Evolutionary conservation across 2,888 invertebrate species (phyloP), one percentile per base, ranked within the genome.

Genomic region (Yponomeuta sedellus): DNA sequence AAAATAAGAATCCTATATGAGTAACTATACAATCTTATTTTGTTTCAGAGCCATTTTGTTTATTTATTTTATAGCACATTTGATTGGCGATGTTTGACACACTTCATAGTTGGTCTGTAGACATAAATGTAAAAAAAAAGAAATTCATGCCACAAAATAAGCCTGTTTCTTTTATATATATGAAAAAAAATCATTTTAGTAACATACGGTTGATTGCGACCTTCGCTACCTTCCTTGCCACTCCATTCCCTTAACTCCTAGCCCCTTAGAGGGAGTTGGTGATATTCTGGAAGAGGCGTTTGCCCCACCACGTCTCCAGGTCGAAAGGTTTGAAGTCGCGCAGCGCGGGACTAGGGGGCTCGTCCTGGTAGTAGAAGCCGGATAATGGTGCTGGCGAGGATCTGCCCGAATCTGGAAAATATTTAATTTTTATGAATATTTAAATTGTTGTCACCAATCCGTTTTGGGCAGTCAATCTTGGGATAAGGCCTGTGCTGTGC

Each of bases 301-400:
- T 95, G 69, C 97, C 97, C 97, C 97, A 97, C 96, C 97, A 97
- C 56, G 96, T 94, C 81, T 97, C 97, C 77, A 97, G 92, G 89
- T 97, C 97, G 78, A 97, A 97, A 22, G 97, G 96, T 77, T 96
- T 96, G 82, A 97, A 97, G 85, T 97, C 96, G 74, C 93, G 93
- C 65, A 96, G 90, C 34, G 92, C 91, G 56, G 94, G 92, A 78
- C 94, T 95, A 11, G 95, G 95, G 67, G 94, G 94, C 56, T 92
- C 92, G 74, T 96, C 96, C 73, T 95, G 94, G 83, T 95, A 96
- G 84, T 94, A 96, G 56, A 94, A 86, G 76, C 85, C 92, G 52
- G 89, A 82, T 56, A 88, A 86, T 39, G 91, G 88, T 39, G 86
- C 84, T 56, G 85, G 85, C 65, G 92, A 82, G 70, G 85, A 88